These are phyloP conservation scores for Acanthosepion pharaonis DNA, from an alignment of 2,888 invertebrate genomes.

Conservation along the genomic window DNA sequence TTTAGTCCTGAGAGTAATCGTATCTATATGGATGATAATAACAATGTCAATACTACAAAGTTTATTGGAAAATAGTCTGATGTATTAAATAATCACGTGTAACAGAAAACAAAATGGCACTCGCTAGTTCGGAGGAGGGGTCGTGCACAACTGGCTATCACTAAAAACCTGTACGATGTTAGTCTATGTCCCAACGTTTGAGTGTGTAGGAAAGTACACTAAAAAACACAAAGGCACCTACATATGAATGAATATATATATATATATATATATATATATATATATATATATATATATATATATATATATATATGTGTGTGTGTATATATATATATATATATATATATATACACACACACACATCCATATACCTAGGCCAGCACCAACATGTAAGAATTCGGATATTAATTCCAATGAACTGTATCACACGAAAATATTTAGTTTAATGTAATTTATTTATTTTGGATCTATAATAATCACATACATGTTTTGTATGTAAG, in stretches of 20 bases:
- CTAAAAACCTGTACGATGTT: not conserved
- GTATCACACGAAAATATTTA: too few species aligned
- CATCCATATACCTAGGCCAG: too few species aligned
- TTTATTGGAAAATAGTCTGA: not conserved
- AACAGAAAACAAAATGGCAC: not conserved
- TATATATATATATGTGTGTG: not conserved
- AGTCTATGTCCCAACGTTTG: not conserved
- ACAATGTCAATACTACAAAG: not conserved
- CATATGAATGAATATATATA: not conserved
- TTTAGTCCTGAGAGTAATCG: not conserved
- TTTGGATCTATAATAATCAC: too few species aligned
- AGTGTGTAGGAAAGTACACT: not conserved
- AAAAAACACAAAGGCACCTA: not conserved
- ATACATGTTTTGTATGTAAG: too few species aligned
- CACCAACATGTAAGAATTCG: too few species aligned
- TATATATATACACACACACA: too few species aligned
- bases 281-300: conserved; percentile 4
- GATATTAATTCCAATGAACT: too few species aligned
- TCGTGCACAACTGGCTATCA: not conserved
- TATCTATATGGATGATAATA: not conserved
- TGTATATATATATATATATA: too few species aligned
- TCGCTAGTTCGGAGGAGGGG: not conserved
- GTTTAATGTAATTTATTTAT: too few species aligned
- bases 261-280: not conserved
- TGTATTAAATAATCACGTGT: not conserved